Evolutionary conservation across 30 jellyfish, hydroid and myxozoan genomes (phyloP).

Genomic region (Turritopsis dohrnii): DNA sequence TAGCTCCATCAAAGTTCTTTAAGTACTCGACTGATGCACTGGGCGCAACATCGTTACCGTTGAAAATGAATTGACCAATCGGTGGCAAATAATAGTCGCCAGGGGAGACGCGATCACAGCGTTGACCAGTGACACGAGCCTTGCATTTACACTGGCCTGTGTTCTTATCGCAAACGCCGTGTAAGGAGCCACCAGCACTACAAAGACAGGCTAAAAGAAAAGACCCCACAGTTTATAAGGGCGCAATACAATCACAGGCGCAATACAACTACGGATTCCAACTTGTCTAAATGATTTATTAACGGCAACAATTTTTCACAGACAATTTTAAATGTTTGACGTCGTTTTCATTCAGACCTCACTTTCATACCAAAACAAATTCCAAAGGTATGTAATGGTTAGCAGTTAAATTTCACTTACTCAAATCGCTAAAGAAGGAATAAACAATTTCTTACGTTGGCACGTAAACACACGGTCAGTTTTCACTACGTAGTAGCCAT

Average conservation of each 20-base stretch:
- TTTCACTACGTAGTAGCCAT: constrained; percentile 50
- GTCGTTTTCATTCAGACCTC: not conserved
- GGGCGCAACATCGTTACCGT: constrained; percentile 23
- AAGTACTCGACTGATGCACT: not conserved
- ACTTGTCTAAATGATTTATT: too few species aligned
- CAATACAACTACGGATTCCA: too few species aligned
- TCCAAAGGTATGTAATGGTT: too few species aligned
- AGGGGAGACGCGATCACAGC: constrained; percentile 45
- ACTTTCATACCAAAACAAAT: not conserved
- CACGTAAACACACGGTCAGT: constrained; percentile 49
- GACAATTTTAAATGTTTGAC: too few species aligned
- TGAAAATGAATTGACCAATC: constrained; percentile 24
- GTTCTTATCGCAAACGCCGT: constrained; percentile 53
- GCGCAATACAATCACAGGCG: too few species aligned
- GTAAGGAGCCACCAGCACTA: constrained; percentile 66
- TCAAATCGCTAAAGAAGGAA: not conserved
- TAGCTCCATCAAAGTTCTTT: constrained; percentile 25
- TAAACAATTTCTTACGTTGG: constrained; percentile 40
- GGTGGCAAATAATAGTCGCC: constrained; percentile 34
- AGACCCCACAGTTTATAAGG: not conserved
- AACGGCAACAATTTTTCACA: too few species aligned
- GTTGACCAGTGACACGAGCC: constrained; percentile 46
- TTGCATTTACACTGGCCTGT: constrained; percentile 76
- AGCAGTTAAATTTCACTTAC: not conserved
- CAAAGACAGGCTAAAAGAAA: constrained; percentile 63